Evolutionary conservation across 2,797 vertebrate species (phyloP).

Genomic region (Mallotus villosus): DNA sequence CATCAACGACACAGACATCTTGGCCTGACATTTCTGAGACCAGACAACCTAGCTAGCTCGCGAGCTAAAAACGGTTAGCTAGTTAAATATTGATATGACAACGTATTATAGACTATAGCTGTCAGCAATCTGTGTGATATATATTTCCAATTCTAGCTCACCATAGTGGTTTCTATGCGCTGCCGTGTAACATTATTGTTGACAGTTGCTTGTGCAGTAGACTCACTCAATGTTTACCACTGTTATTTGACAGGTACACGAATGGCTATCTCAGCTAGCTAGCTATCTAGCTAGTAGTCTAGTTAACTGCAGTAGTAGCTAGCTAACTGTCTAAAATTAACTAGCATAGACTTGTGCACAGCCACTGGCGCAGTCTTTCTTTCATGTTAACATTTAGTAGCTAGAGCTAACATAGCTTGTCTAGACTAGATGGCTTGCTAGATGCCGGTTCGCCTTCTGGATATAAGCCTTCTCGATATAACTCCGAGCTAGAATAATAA

Average conservation of each 20-base stretch:
- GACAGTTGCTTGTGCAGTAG: neutral
- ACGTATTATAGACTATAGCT: neutral
- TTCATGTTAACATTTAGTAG: no score
- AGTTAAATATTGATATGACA: neutral
- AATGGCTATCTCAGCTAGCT: neutral
- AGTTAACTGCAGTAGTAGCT: no score
- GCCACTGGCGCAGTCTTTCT: no score
- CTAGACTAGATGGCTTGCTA: no score
- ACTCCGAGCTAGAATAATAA: no score
- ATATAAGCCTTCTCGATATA: no score
- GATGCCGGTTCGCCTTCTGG: no score
- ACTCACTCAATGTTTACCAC: neutral
- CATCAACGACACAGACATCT: conserved; percentile 7
- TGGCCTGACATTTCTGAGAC: conserved; percentile 8
- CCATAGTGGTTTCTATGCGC: neutral
- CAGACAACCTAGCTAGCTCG: neutral
- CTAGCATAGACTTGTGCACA: no score
- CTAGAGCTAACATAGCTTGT: no score
- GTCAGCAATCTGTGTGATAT: neutral
- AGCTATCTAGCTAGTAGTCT: neutral
- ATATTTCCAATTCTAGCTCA: neutral
- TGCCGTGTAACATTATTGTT: neutral
- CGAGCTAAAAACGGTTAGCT: neutral
- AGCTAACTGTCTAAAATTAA: no score
- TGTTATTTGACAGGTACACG: neutral